Base-by-base conservation (phyloP, 2,113 vertebrate species). In the Atlantisia rogersi region DNA sequence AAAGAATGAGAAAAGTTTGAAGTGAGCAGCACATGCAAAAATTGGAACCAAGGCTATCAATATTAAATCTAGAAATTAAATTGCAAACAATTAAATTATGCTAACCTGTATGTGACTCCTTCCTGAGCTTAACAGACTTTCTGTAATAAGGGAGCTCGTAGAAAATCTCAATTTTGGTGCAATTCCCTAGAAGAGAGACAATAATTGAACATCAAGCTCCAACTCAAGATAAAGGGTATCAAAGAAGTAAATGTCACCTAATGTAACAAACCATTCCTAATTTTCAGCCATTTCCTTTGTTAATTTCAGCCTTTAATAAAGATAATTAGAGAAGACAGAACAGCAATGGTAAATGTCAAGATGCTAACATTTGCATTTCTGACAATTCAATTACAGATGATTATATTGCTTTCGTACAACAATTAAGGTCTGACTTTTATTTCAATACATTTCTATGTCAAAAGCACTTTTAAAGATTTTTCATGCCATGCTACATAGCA, bases 131-230 rank as follows among this genome's bases (percentile, higher is more conserved):
- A 98, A 97, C 69, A 97, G 90, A 96, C 98, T 98, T 98, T 99
- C 99, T 67, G 99, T 98, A 97, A 99, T 99, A 97, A 99, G 96
- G 91, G 98, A 99, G 90, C 96, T 98, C 68, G 98, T 99, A 88
- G 98, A 98, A 98, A 99, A 99, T 97, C 98, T 98, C 97, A 99
- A 97, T 98, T 98, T 99, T 97, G 99, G 99, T 97, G 98, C 98
- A 98, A 99, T 98, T 98, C 99, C 99, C 99, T 99, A 94, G 90
- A 94, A 96, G 93, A 97, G 79, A 98, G 67, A 91, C 48, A 92
- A 97, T 91, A 97, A 97, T 97, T 97, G 97, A 94, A 98, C 82
- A 97, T 96, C 96, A 98, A 97, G 90, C 92, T 97, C 88, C 91
- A 82, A 84, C 86, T 94, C 87, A 70, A 93, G 88, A 96, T 94